Base-by-base conservation (phyloP, 2,888 invertebrate genomes). In the Colletes collaris region DNA sequence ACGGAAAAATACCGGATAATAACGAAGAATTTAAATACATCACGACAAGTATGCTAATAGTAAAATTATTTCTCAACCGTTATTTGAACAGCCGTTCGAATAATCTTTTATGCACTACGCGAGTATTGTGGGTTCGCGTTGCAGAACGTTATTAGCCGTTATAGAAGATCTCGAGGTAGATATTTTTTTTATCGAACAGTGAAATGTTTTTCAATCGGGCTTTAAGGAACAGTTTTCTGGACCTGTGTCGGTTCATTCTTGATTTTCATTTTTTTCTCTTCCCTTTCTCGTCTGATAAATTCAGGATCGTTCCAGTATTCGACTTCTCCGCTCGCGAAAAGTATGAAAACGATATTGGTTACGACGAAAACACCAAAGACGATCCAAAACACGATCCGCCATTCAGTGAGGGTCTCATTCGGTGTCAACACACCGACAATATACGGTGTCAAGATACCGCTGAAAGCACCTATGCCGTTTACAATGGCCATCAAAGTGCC, bases 341-440 rank as follows among this genome's bases (percentile, higher is more conserved):
- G 67, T 3, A 96, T 87, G 91, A 96, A 97, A 8, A 97, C 89
- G 0, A 96, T 53, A 88, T 96, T 96, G 1, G 97, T 96, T 0
- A 95, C 77, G 0, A 95, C 92, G 78, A 97, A 94, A 3, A 97
- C 95, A 0, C 90, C 95, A 7, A 97, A 94, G 56, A 97, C 95
- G 50, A 97, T 95, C 96, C 97, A 97, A 91, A 97, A 97, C 0
- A 97, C 97, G 0, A 94, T 88, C 35, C 96, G 94, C 97, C 97
- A 97, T 93, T 97, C 95, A 27, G 92, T 91, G 2, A 90, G 53
- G 0, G 84, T 84, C 1, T 88, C 87, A n/a, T 91, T 35, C 0
- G 88, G 87, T 0, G 96, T 95, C 83, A 96, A 91, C 52, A 95
- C 92, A 13, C 96, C 96, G 50, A 96, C 96, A 59, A 96, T 93